These are phyloP conservation scores for Noctua janthina DNA, from an alignment of 2,888 invertebrate species.

Conservation along the genomic window DNA sequence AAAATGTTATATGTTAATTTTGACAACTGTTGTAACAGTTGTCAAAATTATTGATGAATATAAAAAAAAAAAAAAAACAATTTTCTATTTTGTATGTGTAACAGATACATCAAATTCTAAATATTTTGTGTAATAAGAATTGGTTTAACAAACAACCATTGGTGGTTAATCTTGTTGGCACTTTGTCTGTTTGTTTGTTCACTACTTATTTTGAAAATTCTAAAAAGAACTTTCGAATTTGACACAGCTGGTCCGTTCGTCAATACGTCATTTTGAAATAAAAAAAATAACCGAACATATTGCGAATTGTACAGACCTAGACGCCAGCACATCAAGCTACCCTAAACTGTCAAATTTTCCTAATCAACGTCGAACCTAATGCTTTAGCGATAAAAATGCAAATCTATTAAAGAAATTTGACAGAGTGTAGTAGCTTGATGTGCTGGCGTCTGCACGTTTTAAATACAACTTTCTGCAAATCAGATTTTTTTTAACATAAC, in stretches of 20 bases:
- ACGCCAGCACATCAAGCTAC: no score
- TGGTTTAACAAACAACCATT: constrained; percentile 2
- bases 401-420: no score
- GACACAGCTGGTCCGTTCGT: not conserved
- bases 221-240: not conserved
- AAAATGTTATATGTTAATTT: no score
- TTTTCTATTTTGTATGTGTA: not conserved
- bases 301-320: no score
- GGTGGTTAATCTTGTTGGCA: not conserved
- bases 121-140: not conserved
- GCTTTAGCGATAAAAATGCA: no score
- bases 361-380: no score
- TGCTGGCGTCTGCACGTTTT: not conserved
- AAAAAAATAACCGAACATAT: no score
- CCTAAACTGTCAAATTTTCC: no score
- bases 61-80: not conserved
- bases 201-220: not conserved
- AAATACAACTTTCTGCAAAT: not conserved
- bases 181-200: not conserved
- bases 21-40: not conserved
- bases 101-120: not conserved
- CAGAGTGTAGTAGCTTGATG: no score
- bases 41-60: not conserved
- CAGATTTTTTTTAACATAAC: not conserved
- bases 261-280: no score